Evolutionary conservation across 2,113 vertebrate genomes (phyloP), one percentile per base, ranked within the genome.

Genomic region (Amphiprion percula): DNA sequence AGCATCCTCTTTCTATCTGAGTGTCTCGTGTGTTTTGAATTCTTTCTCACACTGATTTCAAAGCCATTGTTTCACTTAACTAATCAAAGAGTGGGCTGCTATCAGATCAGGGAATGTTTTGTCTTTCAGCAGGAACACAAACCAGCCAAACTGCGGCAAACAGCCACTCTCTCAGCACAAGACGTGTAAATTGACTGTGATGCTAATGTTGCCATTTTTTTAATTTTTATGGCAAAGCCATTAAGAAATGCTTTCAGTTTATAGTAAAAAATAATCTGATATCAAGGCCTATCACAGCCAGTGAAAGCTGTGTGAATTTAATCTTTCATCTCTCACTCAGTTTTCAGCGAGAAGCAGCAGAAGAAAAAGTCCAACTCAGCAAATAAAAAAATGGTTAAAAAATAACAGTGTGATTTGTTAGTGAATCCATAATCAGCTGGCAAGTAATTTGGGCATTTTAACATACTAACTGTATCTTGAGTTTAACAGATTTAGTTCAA

Each of bases 81-180:
- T 87, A 85, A 90, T 90, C 87, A 90, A 53, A 85, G 82, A 52
- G 70, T 1, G 5, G 3, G 41, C 52, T 37, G 81, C 54, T 85
- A 82, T 87, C 85, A 81, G 90, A 89, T 89, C 61, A 17, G 46
- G 33, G 60, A 67, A 14, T 19, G 19, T 77, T 88, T 90, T 62
- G 8, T 87, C 79, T 62, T 47, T 87, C 88, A 82, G 77, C 75
- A 62, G 74, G 11, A 24, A 15, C 64, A 63, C 46, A 53, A 68
- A 56, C 41, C 10, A 52, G 79, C 76, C 19, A 1, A 65, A 67
- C 44, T n/a, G 33, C 33, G 0, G 17, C 58, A 52, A 21, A 52
- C 30, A 21, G 76, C 11, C 50, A 19, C 53, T 49, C 47, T 66
- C 54, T 47, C 63, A 14, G 71, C 75, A 80, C 33, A 65, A 66